Evolutionary conservation across 2,113 vertebrate genomes (phyloP).

Genomic region (Platycercus adscitus): DNA sequence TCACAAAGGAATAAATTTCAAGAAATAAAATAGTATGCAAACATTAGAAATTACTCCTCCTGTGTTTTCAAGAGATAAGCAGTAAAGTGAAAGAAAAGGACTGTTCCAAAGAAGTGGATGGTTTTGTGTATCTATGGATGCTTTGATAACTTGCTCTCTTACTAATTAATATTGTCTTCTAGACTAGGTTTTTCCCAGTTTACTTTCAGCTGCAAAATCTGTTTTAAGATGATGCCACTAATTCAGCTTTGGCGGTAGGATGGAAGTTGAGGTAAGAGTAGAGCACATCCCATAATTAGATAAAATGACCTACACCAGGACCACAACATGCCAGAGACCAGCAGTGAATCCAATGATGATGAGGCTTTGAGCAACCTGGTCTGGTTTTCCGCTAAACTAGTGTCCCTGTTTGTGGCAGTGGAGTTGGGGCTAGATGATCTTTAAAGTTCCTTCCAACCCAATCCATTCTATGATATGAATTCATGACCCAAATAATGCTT

Average conservation of each 20-base stretch:
- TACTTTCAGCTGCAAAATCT: neutral
- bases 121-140: neutral
- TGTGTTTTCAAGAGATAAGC: neutral
- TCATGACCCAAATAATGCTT: neutral
- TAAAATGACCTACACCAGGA: neutral
- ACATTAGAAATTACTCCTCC: constrained; percentile 30
- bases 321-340: neutral
- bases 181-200: neutral
- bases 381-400: neutral
- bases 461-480: neutral
- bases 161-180: neutral
- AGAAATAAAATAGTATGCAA: neutral
- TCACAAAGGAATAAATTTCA: neutral
- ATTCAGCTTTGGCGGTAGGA: neutral
- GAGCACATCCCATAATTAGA: neutral
- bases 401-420: neutral
- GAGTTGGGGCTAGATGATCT: neutral
- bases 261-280: neutral
- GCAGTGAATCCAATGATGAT: neutral
- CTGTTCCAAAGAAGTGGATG: neutral
- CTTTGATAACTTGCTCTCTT: neutral
- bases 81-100: neutral
- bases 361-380: neutral
- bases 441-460: neutral
- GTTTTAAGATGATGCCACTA: neutral